Conservation (phyloP, 2,888 invertebrate species). For the Drosophila nr. medialis region DNA sequence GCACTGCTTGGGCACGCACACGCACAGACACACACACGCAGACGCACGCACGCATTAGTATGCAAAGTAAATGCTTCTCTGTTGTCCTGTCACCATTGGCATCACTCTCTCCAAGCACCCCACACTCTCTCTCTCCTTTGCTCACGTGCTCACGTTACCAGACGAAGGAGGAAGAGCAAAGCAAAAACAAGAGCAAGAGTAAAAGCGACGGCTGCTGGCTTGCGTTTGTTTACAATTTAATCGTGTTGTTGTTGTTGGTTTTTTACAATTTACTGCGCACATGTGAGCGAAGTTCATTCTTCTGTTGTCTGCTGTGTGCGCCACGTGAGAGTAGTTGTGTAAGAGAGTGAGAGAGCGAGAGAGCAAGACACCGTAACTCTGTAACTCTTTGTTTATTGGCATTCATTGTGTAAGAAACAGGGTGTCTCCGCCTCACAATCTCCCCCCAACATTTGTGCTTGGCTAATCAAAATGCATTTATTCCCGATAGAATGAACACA, state of each 20-base stretch:
- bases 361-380: conserved; percentile 30
- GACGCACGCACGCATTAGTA: neutral
- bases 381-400: conserved; percentile 56
- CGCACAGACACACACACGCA: neutral
- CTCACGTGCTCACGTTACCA: conserved; percentile 73
- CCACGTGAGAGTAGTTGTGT: conserved; percentile 16
- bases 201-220: conserved; percentile 37
- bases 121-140: conserved; percentile 36
- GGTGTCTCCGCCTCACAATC: conserved; percentile 41
- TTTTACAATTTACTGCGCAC: conserved; percentile 66
- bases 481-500: conserved; percentile 35
- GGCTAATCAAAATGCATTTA: conserved; percentile 20
- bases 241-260: conserved; percentile 52
- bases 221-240: conserved; percentile 70
- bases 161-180: conserved; percentile 31
- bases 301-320: neutral
- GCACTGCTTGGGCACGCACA: conserved; percentile 33
- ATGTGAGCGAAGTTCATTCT: conserved; percentile 56
- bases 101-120: conserved; percentile 9
- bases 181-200: conserved; percentile 36
- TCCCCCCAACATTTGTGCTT: conserved; percentile 12
- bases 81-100: conserved; percentile 34
- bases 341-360: conserved; percentile 11
- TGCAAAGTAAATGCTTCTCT: neutral
- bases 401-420: conserved; percentile 56